Evolutionary conservation across 2,888 invertebrate genomes (phyloP).

Genomic region (Dynastes tityus): DNA sequence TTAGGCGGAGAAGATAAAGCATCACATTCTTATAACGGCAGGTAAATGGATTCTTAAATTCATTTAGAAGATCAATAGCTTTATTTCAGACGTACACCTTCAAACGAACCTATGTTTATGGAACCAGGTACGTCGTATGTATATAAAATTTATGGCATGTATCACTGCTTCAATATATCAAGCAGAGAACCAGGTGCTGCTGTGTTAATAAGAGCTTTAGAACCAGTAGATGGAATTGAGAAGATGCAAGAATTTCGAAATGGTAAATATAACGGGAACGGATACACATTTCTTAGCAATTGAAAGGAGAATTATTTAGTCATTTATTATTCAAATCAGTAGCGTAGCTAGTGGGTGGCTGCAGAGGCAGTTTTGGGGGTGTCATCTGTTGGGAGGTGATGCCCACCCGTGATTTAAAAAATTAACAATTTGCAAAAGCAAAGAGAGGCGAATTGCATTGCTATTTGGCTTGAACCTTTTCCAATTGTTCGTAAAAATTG

Average conservation of each 20-base stretch:
- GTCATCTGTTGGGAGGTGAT: too few species aligned
- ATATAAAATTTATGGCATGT: slow-evolving; percentile 84
- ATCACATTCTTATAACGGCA: slow-evolving; percentile 65
- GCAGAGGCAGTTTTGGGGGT: too few species aligned
- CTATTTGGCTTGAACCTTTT: too few species aligned
- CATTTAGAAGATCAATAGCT: not conserved
- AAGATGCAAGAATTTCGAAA: slow-evolving; percentile 72
- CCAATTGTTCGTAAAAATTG: too few species aligned
- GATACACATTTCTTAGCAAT: too few species aligned
- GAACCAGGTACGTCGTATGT: slow-evolving; percentile 80
- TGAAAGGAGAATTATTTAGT: too few species aligned
- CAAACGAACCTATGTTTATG: slow-evolving; percentile 83
- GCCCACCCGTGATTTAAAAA: too few species aligned
- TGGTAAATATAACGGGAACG: slow-evolving; percentile 52
- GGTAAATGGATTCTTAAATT: slow-evolving; percentile 43
- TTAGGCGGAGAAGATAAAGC: slow-evolving; percentile 79
- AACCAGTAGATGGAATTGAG: slow-evolving; percentile 76
- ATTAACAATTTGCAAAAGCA: too few species aligned
- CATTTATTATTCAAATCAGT: too few species aligned
- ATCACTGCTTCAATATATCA: slow-evolving; percentile 83
- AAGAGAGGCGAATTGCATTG: too few species aligned
- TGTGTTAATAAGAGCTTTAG: slow-evolving; percentile 78
- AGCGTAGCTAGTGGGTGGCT: too few species aligned
- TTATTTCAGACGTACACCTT: slow-evolving; percentile 72
- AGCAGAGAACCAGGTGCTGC: slow-evolving; percentile 78